phyloP scores from a whole-genome alignment of 2,888 invertebrate species.

The Adineta ricciae region DNA sequence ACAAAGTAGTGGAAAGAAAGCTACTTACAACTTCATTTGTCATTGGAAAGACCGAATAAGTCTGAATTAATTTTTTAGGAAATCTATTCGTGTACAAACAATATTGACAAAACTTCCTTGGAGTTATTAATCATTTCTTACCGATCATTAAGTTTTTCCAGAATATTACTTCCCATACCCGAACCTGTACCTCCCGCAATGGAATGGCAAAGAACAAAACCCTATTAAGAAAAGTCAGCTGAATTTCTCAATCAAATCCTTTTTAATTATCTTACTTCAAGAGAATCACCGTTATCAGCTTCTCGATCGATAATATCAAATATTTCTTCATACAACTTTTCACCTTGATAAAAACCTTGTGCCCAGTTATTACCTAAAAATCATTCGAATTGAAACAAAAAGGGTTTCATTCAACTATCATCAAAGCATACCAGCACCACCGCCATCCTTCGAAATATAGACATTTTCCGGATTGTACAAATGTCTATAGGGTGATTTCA shows the following conservation, averaged over 20 bases:
- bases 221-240: constrained; percentile 53
- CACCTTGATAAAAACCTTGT: constrained; percentile 59
- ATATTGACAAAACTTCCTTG: too few relatives aligned
- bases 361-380: not conserved
- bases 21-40: constrained; percentile 50
- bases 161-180: constrained; percentile 81
- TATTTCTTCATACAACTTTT: constrained; percentile 82
- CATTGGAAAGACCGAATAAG: constrained; percentile 97
- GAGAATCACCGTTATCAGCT: constrained; percentile 92
- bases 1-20: not conserved
- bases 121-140: constrained; percentile 35
- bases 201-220: constrained; percentile 93
- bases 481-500: constrained; percentile 83
- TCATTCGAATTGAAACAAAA: not conserved
- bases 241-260: not conserved
- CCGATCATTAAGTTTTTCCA: constrained; percentile 53
- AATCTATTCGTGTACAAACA: constrained; percentile 58
- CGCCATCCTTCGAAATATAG: constrained; percentile 86
- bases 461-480: constrained; percentile 95
- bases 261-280: constrained; percentile 60
- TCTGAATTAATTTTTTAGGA: constrained; percentile 92
- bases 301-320: constrained; percentile 96
- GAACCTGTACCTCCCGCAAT: constrained; percentile 98
- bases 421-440: constrained; percentile 70
- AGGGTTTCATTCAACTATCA: not conserved